A percentile compares a stretch with the other conserved stretches of the same genome.
These are phyloP conservation scores for Heteronetta atricapilla DNA, from an alignment of 2,113 vertebrate genomes.

Conservation along the genomic window DNA sequence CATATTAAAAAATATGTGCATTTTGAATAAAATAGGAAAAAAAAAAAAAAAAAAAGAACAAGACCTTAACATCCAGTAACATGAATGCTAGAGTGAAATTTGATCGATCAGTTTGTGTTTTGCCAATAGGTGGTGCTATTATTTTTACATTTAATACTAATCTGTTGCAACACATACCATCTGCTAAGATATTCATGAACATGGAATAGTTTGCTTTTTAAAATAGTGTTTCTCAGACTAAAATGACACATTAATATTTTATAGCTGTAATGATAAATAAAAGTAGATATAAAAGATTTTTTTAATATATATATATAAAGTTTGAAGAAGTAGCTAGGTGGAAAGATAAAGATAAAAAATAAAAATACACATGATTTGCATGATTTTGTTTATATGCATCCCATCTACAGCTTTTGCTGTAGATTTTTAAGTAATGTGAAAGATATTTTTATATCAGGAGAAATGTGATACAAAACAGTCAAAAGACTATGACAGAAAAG, in stretches of 20 bases:
- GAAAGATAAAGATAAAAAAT: neutral
- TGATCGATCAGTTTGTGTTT: slow-evolving; percentile 23
- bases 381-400: neutral
- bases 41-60: neutral
- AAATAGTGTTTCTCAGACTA: neutral
- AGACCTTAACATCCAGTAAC: neutral
- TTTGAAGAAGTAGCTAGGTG: neutral
- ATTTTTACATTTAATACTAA: slow-evolving; percentile 38
- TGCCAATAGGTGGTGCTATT: slow-evolving; percentile 63
- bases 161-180: neutral
- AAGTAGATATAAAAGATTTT: neutral
- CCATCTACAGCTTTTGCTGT: neutral
- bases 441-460: neutral
- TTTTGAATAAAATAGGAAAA: neutral
- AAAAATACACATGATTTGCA: neutral
- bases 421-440: neutral
- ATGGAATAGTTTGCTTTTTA: neutral
- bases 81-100: neutral
- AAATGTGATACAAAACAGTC: neutral
- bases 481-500: neutral
- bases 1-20: too few species aligned
- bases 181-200: neutral
- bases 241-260: neutral
- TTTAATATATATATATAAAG: neutral
- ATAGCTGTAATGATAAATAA: neutral